These are phyloP conservation scores for Nothocercus julius DNA, from an alignment of 2,113 vertebrate genomes.

Conservation along the genomic window DNA sequence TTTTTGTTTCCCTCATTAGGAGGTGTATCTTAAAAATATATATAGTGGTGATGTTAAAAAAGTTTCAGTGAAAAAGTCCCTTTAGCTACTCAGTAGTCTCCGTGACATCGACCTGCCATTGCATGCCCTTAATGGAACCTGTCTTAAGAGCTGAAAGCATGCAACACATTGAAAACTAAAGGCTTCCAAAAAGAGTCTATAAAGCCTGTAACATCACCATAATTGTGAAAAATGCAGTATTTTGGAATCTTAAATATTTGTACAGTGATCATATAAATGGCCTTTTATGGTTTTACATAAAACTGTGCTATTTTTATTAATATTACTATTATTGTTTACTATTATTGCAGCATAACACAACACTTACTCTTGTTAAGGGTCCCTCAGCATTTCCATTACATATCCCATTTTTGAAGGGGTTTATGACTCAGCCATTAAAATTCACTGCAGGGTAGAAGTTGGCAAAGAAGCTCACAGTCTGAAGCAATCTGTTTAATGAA, in stretches of 20 bases:
- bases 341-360: conserved; percentile 23
- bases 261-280: conserved; percentile 42
- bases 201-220: conserved; percentile 14
- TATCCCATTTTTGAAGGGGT: conserved; percentile 14
- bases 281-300: conserved; percentile 36
- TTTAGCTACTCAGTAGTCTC: conserved; percentile 33
- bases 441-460: conserved; percentile 48
- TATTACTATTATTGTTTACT: conserved; percentile 49
- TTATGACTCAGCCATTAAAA: conserved; percentile 63
- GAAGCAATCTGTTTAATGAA: conserved; percentile 6
- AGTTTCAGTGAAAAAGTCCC: conserved; percentile 1
- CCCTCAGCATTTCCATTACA: conserved; percentile 14
- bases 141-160: conserved; percentile 17
- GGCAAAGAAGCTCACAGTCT: conserved; percentile 18
- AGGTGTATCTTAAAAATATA: conserved; percentile 26
- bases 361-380: background rate
- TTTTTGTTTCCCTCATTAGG: conserved; percentile 56
- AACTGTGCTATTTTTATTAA: conserved; percentile 49
- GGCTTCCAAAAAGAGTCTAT: conserved; percentile 16
- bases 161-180: conserved; percentile 27
- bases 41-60: conserved; percentile 42
- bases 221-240: conserved; percentile 59
- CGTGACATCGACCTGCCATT: background rate
- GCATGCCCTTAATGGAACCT: background rate
- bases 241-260: conserved; percentile 45